phyloP scores from a whole-genome alignment of 2,888 invertebrate species.

The Iphiclides podalirius region DNA sequence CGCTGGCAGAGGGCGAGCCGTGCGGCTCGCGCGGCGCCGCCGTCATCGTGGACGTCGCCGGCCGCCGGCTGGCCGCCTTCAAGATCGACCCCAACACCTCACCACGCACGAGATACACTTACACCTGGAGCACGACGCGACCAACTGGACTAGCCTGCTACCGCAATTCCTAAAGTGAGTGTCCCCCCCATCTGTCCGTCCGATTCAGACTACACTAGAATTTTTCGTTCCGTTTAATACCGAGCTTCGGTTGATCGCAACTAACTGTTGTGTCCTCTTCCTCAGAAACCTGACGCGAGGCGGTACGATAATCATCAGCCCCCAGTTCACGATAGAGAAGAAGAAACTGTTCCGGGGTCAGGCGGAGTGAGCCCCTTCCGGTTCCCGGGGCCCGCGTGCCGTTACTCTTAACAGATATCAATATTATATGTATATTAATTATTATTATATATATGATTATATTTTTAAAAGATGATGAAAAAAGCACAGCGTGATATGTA shows the following conservation, averaged over 20 bases:
- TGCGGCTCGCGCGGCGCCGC: slow-evolving; percentile 93
- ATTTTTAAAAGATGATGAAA: slow-evolving; percentile 68
- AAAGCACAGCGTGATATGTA: slow-evolving; percentile 81
- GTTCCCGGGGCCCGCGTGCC: slow-evolving; percentile 71
- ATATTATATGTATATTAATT: slow-evolving; percentile 76
- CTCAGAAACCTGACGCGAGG: slow-evolving; percentile 90
- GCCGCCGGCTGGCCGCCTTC: slow-evolving; percentile 88
- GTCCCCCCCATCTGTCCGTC: slow-evolving; percentile 18
- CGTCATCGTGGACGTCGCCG: slow-evolving; percentile 91
- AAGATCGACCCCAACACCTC: slow-evolving; percentile 91
- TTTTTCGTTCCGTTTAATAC: too few species aligned
- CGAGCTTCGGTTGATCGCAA: too few species aligned
- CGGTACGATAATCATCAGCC: slow-evolving; percentile 93
- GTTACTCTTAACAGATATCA: slow-evolving; percentile 79
- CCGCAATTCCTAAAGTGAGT: slow-evolving; percentile 95
- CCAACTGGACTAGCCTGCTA: slow-evolving; percentile 92
- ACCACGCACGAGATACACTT: slow-evolving; percentile 95
- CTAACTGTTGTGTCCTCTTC: slow-evolving; percentile 30
- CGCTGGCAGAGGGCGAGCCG: slow-evolving; percentile 92
- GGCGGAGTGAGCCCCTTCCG: slow-evolving; percentile 68
- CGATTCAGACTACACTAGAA: slow-evolving; percentile 18
- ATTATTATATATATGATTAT: slow-evolving; percentile 64
- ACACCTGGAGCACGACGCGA: slow-evolving; percentile 91
- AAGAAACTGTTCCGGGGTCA: slow-evolving; percentile 93
- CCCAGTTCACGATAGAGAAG: slow-evolving; percentile 93